Evolutionary conservation across 2,888 invertebrate genomes (phyloP), one percentile per base, ranked within the genome.

Genomic region (Belgica antarctica): DNA sequence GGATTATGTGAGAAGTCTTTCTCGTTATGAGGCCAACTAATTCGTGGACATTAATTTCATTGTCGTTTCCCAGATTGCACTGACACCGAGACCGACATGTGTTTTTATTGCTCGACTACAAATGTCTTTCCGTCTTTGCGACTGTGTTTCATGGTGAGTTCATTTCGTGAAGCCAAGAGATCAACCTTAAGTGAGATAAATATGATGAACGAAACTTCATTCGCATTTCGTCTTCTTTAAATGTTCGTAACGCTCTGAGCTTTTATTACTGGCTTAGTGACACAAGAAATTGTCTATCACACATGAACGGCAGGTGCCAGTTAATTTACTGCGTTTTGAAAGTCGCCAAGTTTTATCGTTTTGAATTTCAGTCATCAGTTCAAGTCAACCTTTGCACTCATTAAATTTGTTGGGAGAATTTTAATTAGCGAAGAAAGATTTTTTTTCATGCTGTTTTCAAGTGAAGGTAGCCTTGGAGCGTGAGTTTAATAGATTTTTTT

Each of bases 11-110:
- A 24, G 25, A 63, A 25, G 25, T 66, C 62, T 62, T 25, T 47
- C 12, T 52, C 22, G 17, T 31, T 5, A 8, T n/a, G 52, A 22
- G 47, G 31, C 15, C 4, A 47, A 66, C 65, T 66, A 66, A 66
- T 66, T 47, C 65, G 47, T 66, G 47, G 25, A 66, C 47, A 66
- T 66, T 66, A 66, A 66, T 66, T 66, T 66, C 47, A 66, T 47
- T 66, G 65, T 28, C 65, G 15, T 66, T 47, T 47, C 36, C 47
- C 65, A 66, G 27, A 66, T 66, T 66, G 65, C 65, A 65, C 12
- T 61, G 61, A 61, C 61, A 61, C 28, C 22, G 41, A 24, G 24
- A 47, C 28, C 62, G 34, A 62, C 62, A 62, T 36, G 28, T 66
- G 65, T 66, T 66, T 52, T 66, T 46, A 66, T 66, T 17, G 65